Evolutionary conservation across 2,113 vertebrate genomes (phyloP).

Genomic region (Nibea coibor): DNA sequence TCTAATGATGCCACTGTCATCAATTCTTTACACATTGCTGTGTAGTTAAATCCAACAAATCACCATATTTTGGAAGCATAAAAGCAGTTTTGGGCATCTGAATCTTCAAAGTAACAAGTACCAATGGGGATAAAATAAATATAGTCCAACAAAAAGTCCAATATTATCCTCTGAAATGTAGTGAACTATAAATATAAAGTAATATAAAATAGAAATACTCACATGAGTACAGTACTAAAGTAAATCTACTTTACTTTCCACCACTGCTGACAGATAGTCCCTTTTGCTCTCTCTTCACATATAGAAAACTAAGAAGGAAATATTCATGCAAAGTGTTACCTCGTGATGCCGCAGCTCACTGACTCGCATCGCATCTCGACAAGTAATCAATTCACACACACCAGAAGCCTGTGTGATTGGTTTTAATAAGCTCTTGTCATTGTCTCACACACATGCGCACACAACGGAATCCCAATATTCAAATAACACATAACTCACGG

Average conservation of each 20-base stretch:
- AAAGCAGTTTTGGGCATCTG: no score
- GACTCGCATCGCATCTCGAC: conserved; percentile 45
- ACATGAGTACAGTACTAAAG: not conserved
- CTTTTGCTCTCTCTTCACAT: conserved; percentile 13
- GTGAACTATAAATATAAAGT: not conserved
- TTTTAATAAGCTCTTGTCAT: conserved; percentile 73
- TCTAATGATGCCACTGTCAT: not conserved
- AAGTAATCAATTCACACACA: conserved; percentile 72
- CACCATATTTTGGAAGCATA: not conserved
- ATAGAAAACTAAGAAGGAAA: conserved; percentile 50
- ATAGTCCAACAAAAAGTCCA: not conserved
- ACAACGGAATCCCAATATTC: conserved; percentile 35
- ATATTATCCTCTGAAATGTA: not conserved
- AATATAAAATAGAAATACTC: not conserved
- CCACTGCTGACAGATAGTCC: conserved; percentile 10
- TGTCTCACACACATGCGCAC: conserved; percentile 35
- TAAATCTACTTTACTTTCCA: conserved; percentile 3
- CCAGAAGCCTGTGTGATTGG: conserved; percentile 57
- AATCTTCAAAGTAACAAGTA: not conserved
- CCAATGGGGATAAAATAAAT: not conserved
- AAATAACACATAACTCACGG: conserved; percentile 29
- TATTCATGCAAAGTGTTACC: conserved; percentile 51
- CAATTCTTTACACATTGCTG: not conserved
- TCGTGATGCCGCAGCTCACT: conserved; percentile 39
- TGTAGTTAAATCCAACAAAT: not conserved